Evolutionary conservation across 1,140 invertebrate species (phyloP).

Genomic region (Schlechtendalia chinensis): DNA sequence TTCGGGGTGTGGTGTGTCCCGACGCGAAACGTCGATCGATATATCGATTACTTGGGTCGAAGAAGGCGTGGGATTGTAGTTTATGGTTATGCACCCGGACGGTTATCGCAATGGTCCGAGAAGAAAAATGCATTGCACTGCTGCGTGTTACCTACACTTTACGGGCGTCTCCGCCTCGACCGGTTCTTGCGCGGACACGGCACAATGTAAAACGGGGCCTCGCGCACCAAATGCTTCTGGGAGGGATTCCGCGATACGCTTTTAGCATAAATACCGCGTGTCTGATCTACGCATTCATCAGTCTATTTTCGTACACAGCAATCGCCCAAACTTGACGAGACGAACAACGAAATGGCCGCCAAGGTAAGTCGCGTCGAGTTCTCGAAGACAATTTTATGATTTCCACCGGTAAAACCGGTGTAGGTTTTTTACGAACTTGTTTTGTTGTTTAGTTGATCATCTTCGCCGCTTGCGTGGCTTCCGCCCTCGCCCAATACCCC

Average conservation of each 20-base stretch:
- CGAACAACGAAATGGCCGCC: slow-evolving; percentile 16
- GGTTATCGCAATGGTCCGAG: neutral
- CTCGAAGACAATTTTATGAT: neutral
- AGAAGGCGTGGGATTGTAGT: neutral
- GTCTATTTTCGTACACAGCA: neutral
- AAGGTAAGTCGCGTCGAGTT: slow-evolving; percentile 1
- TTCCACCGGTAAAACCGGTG: no score
- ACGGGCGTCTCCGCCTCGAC: slow-evolving; percentile 11
- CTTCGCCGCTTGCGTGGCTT: slow-evolving; percentile 30
- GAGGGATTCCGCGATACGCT: neutral
- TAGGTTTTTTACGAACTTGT: neutral
- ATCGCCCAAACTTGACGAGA: neutral
- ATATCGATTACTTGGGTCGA: neutral
- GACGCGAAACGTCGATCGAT: no score
- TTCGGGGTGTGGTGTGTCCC: neutral
- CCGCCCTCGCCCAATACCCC: slow-evolving; percentile 34
- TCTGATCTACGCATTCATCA: neutral
- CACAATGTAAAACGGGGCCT: neutral
- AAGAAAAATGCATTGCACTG: neutral
- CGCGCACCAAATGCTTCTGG: neutral
- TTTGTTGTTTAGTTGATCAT: slow-evolving; percentile 14
- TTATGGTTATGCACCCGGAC: no score
- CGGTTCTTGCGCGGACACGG: no score
- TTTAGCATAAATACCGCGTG: slow-evolving; percentile 13
- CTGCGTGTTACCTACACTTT: no score